phyloP scores from a whole-genome alignment of 2,797 vertebrate genomes.

The Enteromius thamalakanensis region DNA sequence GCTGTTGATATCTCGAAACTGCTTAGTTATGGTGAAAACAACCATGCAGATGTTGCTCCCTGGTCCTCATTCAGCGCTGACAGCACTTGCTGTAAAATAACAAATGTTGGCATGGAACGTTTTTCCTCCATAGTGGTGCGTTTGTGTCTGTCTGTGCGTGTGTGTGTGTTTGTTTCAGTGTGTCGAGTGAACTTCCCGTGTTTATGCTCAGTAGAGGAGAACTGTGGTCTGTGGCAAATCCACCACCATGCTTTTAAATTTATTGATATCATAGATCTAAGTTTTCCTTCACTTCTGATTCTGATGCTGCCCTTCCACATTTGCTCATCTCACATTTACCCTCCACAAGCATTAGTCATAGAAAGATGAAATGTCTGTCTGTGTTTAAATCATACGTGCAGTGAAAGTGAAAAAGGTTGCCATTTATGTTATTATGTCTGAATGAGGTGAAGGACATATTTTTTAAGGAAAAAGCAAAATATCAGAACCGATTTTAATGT shows the following conservation, averaged over 20 bases:
- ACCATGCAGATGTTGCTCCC: slow-evolving; percentile 25
- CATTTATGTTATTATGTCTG: neutral
- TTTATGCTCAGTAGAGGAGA: slow-evolving; percentile 47
- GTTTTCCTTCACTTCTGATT: slow-evolving; percentile 23
- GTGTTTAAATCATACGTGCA: slow-evolving; percentile 5
- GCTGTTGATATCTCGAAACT: slow-evolving; percentile 26
- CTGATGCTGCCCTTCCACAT: slow-evolving; percentile 8
- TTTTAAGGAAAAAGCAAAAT: neutral
- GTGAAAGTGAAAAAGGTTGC: slow-evolving; percentile 22
- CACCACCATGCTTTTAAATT: slow-evolving; percentile 30
- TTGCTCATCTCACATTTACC: slow-evolving; percentile 34
- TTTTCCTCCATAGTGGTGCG: slow-evolving; percentile 52
- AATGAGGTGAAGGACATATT: slow-evolving; percentile 17
- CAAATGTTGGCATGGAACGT: slow-evolving; percentile 67
- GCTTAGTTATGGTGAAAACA: slow-evolving; percentile 34
- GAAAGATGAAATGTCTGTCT: slow-evolving; percentile 14
- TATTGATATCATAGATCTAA: slow-evolving; percentile 29
- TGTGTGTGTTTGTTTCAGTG: slow-evolving; percentile 46
- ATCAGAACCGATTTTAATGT: neutral
- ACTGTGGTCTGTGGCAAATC: slow-evolving; percentile 42
- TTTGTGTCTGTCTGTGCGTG: slow-evolving; percentile 37
- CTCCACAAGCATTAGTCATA: slow-evolving; percentile 4
- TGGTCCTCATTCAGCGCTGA: slow-evolving; percentile 30
- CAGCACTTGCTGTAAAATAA: slow-evolving; percentile 65
- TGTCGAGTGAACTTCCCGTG: slow-evolving; percentile 36